Evolutionary conservation across 2,888 invertebrate genomes (phyloP), one percentile per base, ranked within the genome.

Genomic region (Polymixis lichenea): DNA sequence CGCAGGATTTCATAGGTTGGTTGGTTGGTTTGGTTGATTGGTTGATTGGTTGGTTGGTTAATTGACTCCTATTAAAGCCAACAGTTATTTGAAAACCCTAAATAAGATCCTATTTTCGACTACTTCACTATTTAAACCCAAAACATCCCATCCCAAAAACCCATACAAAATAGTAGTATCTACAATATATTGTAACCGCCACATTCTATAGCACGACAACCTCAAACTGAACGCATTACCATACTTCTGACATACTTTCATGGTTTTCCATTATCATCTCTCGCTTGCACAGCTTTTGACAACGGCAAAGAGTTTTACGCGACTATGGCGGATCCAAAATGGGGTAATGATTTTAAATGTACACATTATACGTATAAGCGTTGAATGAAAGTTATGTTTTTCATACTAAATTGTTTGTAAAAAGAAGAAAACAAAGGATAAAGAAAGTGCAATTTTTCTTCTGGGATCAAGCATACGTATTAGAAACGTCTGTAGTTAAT

Each of bases 341-440:
- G 76, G 73, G 83, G 77, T 71, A 83, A 84, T 83, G 83, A 83
- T 84, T 84, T 84, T 84, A 80, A 84, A 83, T 84, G 77, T 70
- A 53, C 68, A 68, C 73, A 84, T 83, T 83, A 73, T 56, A n/a
- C 38, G n/a, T 43, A 25, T 82, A 67, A 46, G 51, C 32, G 8
- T 15, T 61, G 51, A 43, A 28, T 32, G 60, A 51, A 51, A 51
- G 19, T 55, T 43, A 51, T 51, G 22, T 9, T 56, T 32, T 32
- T 22, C 8, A 28, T 51, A 11, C 28, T 78, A 55, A 70, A 19
- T n/a, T 53, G 25, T 53, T 2, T 15, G 11, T 38, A 28, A 38
- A n/a, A 25, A 15, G 8, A 67, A n/a, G 32, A 19, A 38, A 58
- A 28, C 11, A 38, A 53, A 58, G 22, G 15, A 0, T 28, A 8